A percentile compares a stretch with the other conserved stretches of the same genome.
Evolutionary conservation across 92 coral and sea anemone species (phyloP).

Genomic region (Epizoanthus ramosus): DNA sequence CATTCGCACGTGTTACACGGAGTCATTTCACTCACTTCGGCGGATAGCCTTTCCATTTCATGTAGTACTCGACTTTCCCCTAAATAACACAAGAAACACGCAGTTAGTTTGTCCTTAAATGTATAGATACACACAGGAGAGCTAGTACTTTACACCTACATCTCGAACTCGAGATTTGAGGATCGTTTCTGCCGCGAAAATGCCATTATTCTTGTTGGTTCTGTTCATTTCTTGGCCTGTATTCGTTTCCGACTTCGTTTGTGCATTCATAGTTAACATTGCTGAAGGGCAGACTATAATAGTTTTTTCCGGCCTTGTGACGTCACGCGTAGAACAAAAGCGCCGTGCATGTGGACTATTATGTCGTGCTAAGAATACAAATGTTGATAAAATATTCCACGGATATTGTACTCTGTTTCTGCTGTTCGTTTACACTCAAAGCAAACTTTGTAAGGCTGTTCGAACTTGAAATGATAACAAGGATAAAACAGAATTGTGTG

Average conservation of each 20-base stretch:
- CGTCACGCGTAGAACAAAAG: conserved; percentile 41
- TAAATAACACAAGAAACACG: conserved; percentile 53
- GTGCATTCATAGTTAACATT: conserved; percentile 47
- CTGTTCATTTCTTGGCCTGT: conserved; percentile 70
- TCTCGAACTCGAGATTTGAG: conserved; percentile 92
- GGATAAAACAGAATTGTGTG: too few relatives aligned
- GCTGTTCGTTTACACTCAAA: not conserved
- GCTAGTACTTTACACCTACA: conserved; percentile 53
- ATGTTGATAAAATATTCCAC: conserved; percentile 31
- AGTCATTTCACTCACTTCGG: conserved; percentile 76
- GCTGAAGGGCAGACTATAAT: conserved; percentile 48
- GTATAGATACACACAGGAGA: not conserved
- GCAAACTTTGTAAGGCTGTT: not conserved
- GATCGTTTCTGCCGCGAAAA: conserved; percentile 98
- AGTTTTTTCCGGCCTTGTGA: conserved; percentile 48
- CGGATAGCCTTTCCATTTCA: conserved; percentile 99
- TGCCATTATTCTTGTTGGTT: conserved; percentile 88
- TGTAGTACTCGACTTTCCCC: conserved; percentile 96
- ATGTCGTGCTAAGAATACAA: conserved; percentile 14
- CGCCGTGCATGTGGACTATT: conserved; percentile 41
- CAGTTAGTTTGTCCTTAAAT: conserved; percentile 15
- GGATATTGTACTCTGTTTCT: conserved; percentile 27
- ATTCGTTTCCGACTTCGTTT: conserved; percentile 37
- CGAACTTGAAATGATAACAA: too few relatives aligned
- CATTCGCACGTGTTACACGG: conserved; percentile 19